Percentiles rank a stretch among this genome's conserved stretches.
Evolutionary conservation across 1,140 invertebrate genomes (phyloP).

Genomic region (Pogonus chalceus): DNA sequence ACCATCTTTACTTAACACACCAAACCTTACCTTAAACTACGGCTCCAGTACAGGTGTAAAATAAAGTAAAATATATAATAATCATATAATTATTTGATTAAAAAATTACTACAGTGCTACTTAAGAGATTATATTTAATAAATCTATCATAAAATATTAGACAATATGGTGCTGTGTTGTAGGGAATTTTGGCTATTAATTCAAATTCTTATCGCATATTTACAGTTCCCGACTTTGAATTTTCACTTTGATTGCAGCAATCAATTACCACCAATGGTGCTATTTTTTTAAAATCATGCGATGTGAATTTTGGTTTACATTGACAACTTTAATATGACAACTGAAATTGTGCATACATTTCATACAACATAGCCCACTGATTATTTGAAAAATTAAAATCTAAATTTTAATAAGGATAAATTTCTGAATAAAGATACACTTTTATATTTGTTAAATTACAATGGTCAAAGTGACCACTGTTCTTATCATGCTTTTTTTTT

Average conservation of each 20-base stretch:
- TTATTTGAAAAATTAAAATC: slow-evolving; percentile 19
- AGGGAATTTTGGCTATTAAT: background rate
- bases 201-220: background rate
- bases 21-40: no score
- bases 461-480: slow-evolving; percentile 22
- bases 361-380: slow-evolving; percentile 20
- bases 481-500: slow-evolving; percentile 15
- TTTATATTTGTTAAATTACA: slow-evolving; percentile 22
- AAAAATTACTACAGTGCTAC: background rate
- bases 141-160: background rate
- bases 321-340: slow-evolving; percentile 19
- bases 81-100: no score
- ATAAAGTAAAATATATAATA: no score
- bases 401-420: slow-evolving; percentile 27
- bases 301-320: slow-evolving; percentile 13
- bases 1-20: no score
- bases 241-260: slow-evolving; percentile 24
- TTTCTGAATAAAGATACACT: slow-evolving; percentile 25
- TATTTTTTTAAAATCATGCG: slow-evolving; percentile 11
- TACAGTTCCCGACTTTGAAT: background rate
- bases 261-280: slow-evolving; percentile 21
- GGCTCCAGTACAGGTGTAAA: no score
- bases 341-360: slow-evolving; percentile 26
- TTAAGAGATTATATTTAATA: background rate
- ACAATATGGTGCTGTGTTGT: background rate